phyloP scores from a whole-genome alignment of 2,888 invertebrate species.

The Stenoptilia bipunctidactyla region DNA sequence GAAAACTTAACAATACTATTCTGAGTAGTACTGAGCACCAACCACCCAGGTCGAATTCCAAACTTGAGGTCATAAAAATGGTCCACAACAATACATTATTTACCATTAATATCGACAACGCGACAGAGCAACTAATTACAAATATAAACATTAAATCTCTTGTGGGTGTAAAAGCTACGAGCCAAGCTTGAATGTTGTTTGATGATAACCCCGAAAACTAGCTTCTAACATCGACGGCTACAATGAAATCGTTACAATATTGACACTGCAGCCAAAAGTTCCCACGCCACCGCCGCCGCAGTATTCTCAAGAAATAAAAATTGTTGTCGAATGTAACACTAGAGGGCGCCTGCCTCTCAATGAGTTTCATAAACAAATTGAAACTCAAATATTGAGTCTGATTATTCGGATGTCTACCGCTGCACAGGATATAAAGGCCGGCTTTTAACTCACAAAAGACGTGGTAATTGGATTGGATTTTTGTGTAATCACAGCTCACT shows the following conservation, averaged over 20 bases:
- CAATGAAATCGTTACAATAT: constrained; percentile 55
- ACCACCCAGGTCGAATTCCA: constrained; percentile 63
- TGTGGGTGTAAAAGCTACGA: constrained; percentile 63
- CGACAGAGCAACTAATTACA: constrained; percentile 62
- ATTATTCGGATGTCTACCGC: constrained; percentile 45
- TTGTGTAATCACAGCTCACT: constrained; percentile 46
- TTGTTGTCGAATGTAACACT: constrained; percentile 41
- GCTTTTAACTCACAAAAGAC: constrained; percentile 61
- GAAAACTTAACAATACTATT: too few species aligned
- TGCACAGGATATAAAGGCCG: constrained; percentile 38
- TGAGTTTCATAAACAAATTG: constrained; percentile 53
- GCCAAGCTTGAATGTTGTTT: constrained; percentile 38
- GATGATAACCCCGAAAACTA: constrained; percentile 39
- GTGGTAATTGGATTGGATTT: constrained; percentile 60
- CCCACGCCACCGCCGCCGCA: constrained; percentile 59
- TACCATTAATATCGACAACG: constrained; percentile 65
- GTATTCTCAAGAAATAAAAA: constrained; percentile 48
- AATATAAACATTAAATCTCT: constrained; percentile 45
- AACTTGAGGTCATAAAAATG: constrained; percentile 54
- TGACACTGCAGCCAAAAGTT: constrained; percentile 46
- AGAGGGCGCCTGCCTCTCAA: constrained; percentile 44
- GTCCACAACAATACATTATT: constrained; percentile 67
- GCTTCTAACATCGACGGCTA: constrained; percentile 37
- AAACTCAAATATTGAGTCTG: constrained; percentile 53
- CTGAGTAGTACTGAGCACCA: not conserved